Evolutionary conservation across 2,888 invertebrate species (phyloP).

Genomic region (Crematogaster levior): DNA sequence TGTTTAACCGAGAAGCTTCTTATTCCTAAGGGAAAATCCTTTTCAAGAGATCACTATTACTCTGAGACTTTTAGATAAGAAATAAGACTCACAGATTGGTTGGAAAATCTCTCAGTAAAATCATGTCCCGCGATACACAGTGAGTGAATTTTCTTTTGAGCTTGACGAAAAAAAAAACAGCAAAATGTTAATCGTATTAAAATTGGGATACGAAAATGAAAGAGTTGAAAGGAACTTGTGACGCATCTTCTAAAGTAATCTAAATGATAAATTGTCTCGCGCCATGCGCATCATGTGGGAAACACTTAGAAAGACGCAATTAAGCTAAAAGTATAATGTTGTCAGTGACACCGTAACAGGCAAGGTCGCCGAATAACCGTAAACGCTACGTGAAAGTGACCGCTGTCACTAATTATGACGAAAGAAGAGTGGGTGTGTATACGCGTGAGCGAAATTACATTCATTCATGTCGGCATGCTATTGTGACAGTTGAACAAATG

Average conservation of each 20-base stretch:
- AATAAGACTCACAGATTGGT: slow-evolving; percentile 8
- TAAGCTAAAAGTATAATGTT: slow-evolving; percentile 44
- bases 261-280: slow-evolving; percentile 26
- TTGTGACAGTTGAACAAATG: slow-evolving; percentile 28
- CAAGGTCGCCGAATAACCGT: slow-evolving; percentile 59
- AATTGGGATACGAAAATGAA: slow-evolving; percentile 4
- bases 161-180: background rate
- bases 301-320: slow-evolving; percentile 27
- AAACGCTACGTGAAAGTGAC: slow-evolving; percentile 50
- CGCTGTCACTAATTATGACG: slow-evolving; percentile 20
- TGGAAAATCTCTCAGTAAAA: background rate
- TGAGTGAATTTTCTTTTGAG: background rate
- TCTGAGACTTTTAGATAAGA: background rate
- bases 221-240: background rate
- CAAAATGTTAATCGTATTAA: background rate
- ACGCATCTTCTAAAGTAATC: background rate
- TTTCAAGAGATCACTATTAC: background rate
- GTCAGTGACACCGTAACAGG: slow-evolving; percentile 56
- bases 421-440: slow-evolving; percentile 43
- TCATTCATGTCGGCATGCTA: slow-evolving; percentile 7
- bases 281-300: slow-evolving; percentile 1
- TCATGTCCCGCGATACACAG: background rate
- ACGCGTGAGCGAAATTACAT: slow-evolving; percentile 37
- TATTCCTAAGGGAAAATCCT: background rate
- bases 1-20: slow-evolving; percentile 1